Base-by-base conservation (phyloP, 2,888 invertebrate species). In the Alloscopus bannaensis region DNA sequence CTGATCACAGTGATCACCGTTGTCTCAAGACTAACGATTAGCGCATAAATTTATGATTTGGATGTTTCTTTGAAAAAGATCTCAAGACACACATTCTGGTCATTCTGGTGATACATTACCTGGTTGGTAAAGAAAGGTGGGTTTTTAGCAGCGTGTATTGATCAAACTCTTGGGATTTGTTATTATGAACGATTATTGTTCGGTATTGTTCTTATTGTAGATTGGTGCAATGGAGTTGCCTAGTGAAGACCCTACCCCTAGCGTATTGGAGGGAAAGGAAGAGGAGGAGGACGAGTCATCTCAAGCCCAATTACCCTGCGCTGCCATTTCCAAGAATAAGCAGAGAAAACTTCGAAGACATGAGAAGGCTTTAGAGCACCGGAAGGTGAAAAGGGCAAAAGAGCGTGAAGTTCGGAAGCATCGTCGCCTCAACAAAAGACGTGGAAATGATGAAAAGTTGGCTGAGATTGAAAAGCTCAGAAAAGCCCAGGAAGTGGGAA, bases 261-360 rank as follows among this genome's bases (percentile, higher is more conserved):
- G 36, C 36, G 36, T 6, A 36, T 36, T 36, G 13, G 36, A 8
- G 36, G 36, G 36, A 36, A 47, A 42, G 16, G 29, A 47, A 24
- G 16, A 24, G n/a, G 28, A 26, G 22, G 22, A 50, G 22, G 31
- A 2, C 6, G 45, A 64, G 18, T 40, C 64, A n/a, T 24, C 65
- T 36, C 31, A 31, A 31, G 4, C 66, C 16, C 26, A 16, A 36
- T 40, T 6, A 36, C 47, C 47, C 8, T 20, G n/a, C 26, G 3
- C 1, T 31, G 22, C 28, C 57, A 8, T 28, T 84, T 85, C 85
- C 0, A 85, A 85, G 68, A 85, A 85, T 55, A 81, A 85, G 40
- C 55, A 75, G 1, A 20, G 85, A 18, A 85, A 85, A 57, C 59
- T 69, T 11, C 66, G 83, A n/a, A 76, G 75, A 3, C 72, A 84